Percentiles rank a stretch among this genome's conserved stretches.
phyloP scores from a whole-genome alignment of 2,888 invertebrate species.

The Rapana venosa region DNA sequence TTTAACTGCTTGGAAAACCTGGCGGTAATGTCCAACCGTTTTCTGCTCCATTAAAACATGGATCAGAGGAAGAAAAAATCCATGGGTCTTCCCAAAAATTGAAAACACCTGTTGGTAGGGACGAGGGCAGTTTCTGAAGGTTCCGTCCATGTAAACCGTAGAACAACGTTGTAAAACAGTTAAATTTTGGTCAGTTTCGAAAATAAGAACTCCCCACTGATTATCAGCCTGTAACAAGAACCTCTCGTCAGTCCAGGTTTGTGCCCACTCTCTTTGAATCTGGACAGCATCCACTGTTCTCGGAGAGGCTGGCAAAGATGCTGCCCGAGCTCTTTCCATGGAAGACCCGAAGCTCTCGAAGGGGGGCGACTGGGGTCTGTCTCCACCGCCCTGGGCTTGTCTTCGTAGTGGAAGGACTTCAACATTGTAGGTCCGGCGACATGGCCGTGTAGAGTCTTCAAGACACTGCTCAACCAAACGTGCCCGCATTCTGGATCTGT shows the following conservation, averaged over 20 bases:
- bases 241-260: conserved; percentile 2
- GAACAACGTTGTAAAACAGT: neutral
- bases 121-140: neutral
- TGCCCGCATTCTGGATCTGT: conserved; percentile 6
- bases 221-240: neutral
- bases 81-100: neutral
- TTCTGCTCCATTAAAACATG: neutral
- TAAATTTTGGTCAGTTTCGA: neutral
- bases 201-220: neutral
- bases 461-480: conserved; percentile 3
- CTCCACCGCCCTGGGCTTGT: conserved; percentile 1
- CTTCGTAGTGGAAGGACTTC: neutral
- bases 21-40: conserved; percentile 7
- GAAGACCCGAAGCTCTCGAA: neutral
- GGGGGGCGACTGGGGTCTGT: neutral
- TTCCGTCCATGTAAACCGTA: conserved; percentile 12
- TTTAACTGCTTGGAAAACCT: conserved; percentile 14
- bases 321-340: neutral
- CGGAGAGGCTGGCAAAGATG: neutral
- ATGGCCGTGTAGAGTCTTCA: conserved; percentile 14
- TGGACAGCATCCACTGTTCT: conserved; percentile 8
- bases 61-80: neutral
- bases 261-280: neutral
- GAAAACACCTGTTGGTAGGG: neutral
- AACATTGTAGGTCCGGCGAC: neutral